These are phyloP conservation scores for Rhagophthalmus giganteus DNA, from an alignment of 2,888 invertebrate genomes.

Conservation along the genomic window DNA sequence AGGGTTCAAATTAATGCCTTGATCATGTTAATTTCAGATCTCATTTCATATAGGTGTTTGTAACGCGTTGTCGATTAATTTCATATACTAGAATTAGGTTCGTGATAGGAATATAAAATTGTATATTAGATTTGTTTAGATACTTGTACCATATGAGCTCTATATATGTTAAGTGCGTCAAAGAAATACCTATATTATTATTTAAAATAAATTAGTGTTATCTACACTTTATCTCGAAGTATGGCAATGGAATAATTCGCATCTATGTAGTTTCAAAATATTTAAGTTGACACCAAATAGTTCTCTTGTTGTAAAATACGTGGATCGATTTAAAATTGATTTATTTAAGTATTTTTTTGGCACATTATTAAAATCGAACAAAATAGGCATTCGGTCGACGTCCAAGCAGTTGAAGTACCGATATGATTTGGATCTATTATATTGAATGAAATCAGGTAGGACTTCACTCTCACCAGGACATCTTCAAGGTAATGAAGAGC, in stretches of 20 bases:
- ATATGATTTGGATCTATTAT: too few species aligned
- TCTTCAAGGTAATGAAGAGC: neutral
- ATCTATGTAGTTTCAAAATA: neutral
- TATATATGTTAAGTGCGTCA: neutral
- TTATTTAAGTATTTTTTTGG: too few species aligned
- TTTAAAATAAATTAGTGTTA: too few species aligned
- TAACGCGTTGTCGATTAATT: constrained; percentile 29
- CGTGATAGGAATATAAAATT: constrained; percentile 35
- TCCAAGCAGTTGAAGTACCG: too few species aligned
- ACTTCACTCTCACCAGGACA: neutral
- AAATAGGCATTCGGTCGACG: too few species aligned
- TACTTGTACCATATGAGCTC: neutral
- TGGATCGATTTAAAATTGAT: too few species aligned
- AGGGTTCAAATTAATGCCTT: constrained; percentile 38
- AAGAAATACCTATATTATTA: too few species aligned
- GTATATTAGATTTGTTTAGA: neutral
- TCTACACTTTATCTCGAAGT: too few species aligned
- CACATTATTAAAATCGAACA: too few species aligned
- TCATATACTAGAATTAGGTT: constrained; percentile 33
- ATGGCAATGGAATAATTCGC: too few species aligned
- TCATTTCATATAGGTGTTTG: constrained; percentile 34
- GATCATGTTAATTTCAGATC: constrained; percentile 38
- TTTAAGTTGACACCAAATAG: neutral
- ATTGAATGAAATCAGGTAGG: neutral
- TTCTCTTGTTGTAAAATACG: too few species aligned